Percentiles rank a stretch among this genome's conserved stretches.
Evolutionary conservation across 2,113 vertebrate species (phyloP).

Genomic region (Andinoacara biseriatus): DNA sequence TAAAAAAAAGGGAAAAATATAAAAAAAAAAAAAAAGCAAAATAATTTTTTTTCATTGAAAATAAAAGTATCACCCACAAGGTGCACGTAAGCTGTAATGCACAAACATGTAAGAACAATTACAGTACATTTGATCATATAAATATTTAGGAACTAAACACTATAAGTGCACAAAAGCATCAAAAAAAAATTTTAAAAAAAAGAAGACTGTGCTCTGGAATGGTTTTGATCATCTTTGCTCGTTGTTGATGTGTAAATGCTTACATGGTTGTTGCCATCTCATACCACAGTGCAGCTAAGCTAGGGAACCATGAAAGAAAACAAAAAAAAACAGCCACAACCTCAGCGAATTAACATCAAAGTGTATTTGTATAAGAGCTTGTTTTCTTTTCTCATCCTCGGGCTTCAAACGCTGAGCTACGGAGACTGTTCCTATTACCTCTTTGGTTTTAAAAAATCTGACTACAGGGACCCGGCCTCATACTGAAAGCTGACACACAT

Average conservation of each 20-base stretch:
- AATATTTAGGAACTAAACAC: conserved; percentile 52
- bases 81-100: conserved; percentile 71
- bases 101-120: conserved; percentile 65
- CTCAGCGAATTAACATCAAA: conserved; percentile 75
- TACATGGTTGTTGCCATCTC: conserved; percentile 58
- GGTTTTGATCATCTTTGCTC: conserved; percentile 52
- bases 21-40: neutral
- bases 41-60: conserved; percentile 78
- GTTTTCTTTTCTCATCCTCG: conserved; percentile 68
- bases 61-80: conserved; percentile 84
- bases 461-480: conserved; percentile 49
- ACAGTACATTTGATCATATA: conserved; percentile 62
- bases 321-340: conserved; percentile 38
- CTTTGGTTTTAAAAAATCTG: conserved; percentile 62
- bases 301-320: conserved; percentile 51
- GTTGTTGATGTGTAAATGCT: conserved; percentile 57
- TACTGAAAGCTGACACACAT: conserved; percentile 63
- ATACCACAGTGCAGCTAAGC: conserved; percentile 42
- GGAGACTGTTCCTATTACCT: conserved; percentile 56
- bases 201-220: conserved; percentile 58
- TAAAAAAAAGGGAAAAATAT: neutral
- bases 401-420: conserved; percentile 60
- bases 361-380: conserved; percentile 80
- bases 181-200: conserved; percentile 2
- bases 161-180: conserved; percentile 37